These are phyloP conservation scores for Zeuzera pyrina DNA, from an alignment of 2,888 invertebrate genomes.

Conservation along the genomic window DNA sequence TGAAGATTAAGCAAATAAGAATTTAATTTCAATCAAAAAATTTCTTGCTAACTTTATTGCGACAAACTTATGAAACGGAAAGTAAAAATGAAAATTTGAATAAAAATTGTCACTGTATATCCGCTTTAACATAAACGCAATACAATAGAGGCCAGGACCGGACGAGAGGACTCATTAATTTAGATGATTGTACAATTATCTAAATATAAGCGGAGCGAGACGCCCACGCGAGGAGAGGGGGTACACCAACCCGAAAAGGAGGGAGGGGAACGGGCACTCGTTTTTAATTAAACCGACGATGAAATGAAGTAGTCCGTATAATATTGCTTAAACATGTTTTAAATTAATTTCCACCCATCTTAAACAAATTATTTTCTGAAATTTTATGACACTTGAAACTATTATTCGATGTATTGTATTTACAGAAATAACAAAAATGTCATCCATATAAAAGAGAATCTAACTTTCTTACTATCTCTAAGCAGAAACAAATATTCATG, in stretches of 20 bases:
- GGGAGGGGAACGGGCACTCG: slow-evolving; percentile 69
- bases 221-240: slow-evolving; percentile 63
- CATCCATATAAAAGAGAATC: too few species aligned
- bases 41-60: too few species aligned
- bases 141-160: slow-evolving; percentile 65
- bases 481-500: too few species aligned
- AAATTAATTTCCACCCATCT: slow-evolving; percentile 65
- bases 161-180: slow-evolving; percentile 72
- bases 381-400: too few species aligned
- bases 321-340: slow-evolving; percentile 73
- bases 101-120: slow-evolving; percentile 45
- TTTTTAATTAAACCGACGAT: slow-evolving; percentile 73
- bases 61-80: too few species aligned
- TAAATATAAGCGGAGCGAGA: slow-evolving; percentile 72
- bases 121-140: slow-evolving; percentile 52
- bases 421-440: too few species aligned
- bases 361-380: slow-evolving; percentile 19
- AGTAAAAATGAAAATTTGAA: slow-evolving; percentile 2
- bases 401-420: too few species aligned
- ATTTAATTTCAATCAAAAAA: too few species aligned
- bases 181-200: slow-evolving; percentile 75
- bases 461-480: too few species aligned
- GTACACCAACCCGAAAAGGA: slow-evolving; percentile 64
- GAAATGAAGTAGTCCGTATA: slow-evolving; percentile 73
- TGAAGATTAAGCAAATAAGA: too few species aligned